Base-by-base conservation (phyloP, 2,888 invertebrate species). In the Amphiduros pacificus region DNA sequence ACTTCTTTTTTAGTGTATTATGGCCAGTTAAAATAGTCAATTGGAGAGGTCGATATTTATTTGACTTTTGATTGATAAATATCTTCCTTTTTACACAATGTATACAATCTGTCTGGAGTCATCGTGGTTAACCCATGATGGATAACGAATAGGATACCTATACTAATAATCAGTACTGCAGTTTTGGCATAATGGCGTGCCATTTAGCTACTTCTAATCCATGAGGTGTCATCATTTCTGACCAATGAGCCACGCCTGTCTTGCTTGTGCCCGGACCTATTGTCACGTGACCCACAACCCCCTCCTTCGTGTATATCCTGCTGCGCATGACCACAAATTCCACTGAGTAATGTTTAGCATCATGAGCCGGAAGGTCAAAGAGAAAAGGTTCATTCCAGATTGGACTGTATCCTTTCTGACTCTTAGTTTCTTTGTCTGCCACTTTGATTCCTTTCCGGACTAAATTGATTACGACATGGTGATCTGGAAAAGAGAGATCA, bases 301-400 rank as follows among this genome's bases (percentile, higher is more conserved):
- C 68, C 60, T 76, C 74, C 62, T 71, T 73, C 1, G 68, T 71
- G 53, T 74, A 72, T 11, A 69, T 56, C 27, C 70, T 69, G 1
- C 70, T 74, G 28, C 73, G 68, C 73, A 72, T 74, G 27, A 76
- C 61, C 5, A 74, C 60, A 40, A 76, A 74, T 53, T 76, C 74
- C 24, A 77, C 51, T 48, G 66, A 66, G 60, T 70, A 68, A 6
- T 67, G 62, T 50, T 66, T 66, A 1, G 67, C 56, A 11, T 49
- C 52, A 29, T 64, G 58, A 55, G 63, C 63, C 22, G 61, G 62
- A 17, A 74, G 55, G 66, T 74, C 71, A 61, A 77, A 77, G 17
- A 77, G 65, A 60, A 76, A 77, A 22, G 75, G 74, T 55, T 76
- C 73, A 61, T 77, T 77, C 77, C 77, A 77, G 14, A 73, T 68